Evolutionary conservation across 53 echinoderm and acorn worm genomes (phyloP).

Genomic region (Arbacia lixula): DNA sequence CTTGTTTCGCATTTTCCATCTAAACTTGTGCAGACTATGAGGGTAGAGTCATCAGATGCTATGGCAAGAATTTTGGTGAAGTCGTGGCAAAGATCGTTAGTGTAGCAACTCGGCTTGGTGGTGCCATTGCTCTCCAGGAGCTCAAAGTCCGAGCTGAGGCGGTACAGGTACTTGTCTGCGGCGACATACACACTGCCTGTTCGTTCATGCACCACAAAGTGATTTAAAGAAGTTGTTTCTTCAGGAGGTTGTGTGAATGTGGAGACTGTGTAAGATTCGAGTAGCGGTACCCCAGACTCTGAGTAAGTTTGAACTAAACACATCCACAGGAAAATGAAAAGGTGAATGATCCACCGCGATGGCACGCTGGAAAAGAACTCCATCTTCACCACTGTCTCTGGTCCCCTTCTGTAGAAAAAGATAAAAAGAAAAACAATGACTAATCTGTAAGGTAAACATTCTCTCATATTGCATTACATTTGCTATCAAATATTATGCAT

Average conservation of each 20-base stretch:
- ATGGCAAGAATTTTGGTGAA: conserved; percentile 54
- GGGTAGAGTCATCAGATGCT: neutral
- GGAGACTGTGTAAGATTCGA: conserved; percentile 15
- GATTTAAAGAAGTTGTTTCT: neutral
- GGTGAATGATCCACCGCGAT: too few species aligned
- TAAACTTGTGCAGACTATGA: conserved; percentile 19
- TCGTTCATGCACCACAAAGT: conserved; percentile 22
- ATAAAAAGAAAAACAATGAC: too few species aligned
- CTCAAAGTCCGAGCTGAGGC: conserved; percentile 17
- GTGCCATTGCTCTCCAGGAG: neutral
- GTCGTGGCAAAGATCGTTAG: neutral
- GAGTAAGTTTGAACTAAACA: too few species aligned
- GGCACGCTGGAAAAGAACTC: too few species aligned
- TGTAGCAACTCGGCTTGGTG: neutral
- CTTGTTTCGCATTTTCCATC: conserved; percentile 23
- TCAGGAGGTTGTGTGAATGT: conserved; percentile 1
- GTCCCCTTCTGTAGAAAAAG: too few species aligned
- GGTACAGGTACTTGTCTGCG: conserved; percentile 18
- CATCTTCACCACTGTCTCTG: too few species aligned
- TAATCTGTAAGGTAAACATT: too few species aligned
- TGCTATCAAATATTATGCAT: too few species aligned
- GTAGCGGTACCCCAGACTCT: too few species aligned
- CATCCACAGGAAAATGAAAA: too few species aligned
- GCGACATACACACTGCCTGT: conserved; percentile 31
- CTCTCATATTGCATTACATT: too few species aligned